Base-by-base conservation (phyloP, 1,140 invertebrate species). In the Palaemon carinicauda region DNA sequence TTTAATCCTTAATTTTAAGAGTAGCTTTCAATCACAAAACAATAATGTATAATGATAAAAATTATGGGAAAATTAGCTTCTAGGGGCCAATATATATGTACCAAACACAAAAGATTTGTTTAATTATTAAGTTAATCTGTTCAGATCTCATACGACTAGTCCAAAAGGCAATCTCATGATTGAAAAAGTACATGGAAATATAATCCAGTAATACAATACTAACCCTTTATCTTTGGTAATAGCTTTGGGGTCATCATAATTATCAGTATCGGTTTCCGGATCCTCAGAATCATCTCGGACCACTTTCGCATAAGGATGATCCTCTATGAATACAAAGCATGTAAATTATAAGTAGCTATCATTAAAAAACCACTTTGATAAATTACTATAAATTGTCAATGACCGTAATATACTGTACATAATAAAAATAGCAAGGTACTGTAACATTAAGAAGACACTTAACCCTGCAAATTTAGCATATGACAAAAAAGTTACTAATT, bases 221-320 rank as follows among this genome's bases (percentile, higher is more conserved):
- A 90, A 78, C 79, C 82, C 89, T 92, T 92, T 87, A 88, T 90
- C 89, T 91, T 92, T 87, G 91, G 91, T 89, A 92, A 89, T 89
- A 88, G 91, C 89, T 94, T 93, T 89, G 50, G 85, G 85, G 56
- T 89, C 89, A 88, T 90, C 89, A 74, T 87, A 83, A 71, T 89
- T 87, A 52, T 88, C 89, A 41, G 87, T 89, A 71, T 89, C 88
- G 4, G 88, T 89, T 69, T 89, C 88, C 41, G 86, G 85, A 27
- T 89, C 88, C 14, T 84, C 82, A 80, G 82, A 83, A 74, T 88
- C 85, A 53, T 82, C 83, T 17, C 82, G 65, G 78, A 83, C 82
- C 29, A 95, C 92, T 91, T 94, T 94, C 24, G 94, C 94, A 90
- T 95, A 95, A 0, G 94, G 94, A 91, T 95, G 94, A 91, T 95